Conservation (phyloP, 1,140 invertebrate genomes). For the Drosophila trapezifrons region DNA sequence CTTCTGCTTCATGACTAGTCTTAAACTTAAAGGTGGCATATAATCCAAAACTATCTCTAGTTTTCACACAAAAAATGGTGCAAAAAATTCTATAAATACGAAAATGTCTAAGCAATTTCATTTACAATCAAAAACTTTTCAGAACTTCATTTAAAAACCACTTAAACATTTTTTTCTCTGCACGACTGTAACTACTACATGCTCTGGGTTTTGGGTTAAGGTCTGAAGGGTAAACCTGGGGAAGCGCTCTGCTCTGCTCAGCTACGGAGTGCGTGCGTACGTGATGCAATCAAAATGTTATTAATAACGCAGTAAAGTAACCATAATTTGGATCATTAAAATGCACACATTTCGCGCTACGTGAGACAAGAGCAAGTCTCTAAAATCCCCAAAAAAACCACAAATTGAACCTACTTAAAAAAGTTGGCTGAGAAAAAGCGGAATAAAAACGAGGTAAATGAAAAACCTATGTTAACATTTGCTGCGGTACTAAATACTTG, state of each 20-base stretch:
- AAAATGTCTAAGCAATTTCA: background rate
- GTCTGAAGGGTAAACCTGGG: slow-evolving; percentile 21
- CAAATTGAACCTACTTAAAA: slow-evolving; percentile 29
- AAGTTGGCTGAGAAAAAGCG: slow-evolving; percentile 4
- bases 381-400: slow-evolving; percentile 17
- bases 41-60: background rate
- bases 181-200: background rate
- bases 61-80: background rate
- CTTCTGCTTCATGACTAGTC: too few relatives aligned
- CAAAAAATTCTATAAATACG: background rate
- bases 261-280: slow-evolving; percentile 64
- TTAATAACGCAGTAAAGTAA: slow-evolving; percentile 83
- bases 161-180: slow-evolving; percentile 2
- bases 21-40: background rate
- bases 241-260: slow-evolving; percentile 3
- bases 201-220: slow-evolving; percentile 22
- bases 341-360: slow-evolving; percentile 75
- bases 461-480: slow-evolving; percentile 37
- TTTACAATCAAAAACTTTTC: background rate
- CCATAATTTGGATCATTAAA: slow-evolving; percentile 81
- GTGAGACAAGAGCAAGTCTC: slow-evolving; percentile 44
- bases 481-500: slow-evolving; percentile 17
- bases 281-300: slow-evolving; percentile 83
- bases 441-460: slow-evolving; percentile 18
- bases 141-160: background rate